Base-by-base conservation (phyloP, 2,888 invertebrate species). In the Apamea monoglypha region DNA sequence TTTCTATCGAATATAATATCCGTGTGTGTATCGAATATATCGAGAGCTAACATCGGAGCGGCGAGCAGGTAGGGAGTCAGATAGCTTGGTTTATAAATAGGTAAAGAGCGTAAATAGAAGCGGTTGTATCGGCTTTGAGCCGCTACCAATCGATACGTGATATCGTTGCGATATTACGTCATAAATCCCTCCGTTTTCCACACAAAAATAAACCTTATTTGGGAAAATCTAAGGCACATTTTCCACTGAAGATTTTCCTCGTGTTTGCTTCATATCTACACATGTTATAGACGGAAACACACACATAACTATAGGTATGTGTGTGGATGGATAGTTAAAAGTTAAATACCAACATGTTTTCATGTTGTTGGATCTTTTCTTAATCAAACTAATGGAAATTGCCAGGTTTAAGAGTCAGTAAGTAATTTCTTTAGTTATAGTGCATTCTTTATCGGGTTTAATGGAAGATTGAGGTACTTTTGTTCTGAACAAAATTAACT, bases 71-170 rank as follows among this genome's bases (percentile, higher is more conserved):
- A 96, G 95, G 93, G 92, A 94, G 93, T 92, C 91, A 91, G 94
- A 95, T 95, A 94, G 92, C 91, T 92, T 92, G 93, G 92, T 94
- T 95, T 96, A 97, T 96, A 97, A 96, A 97, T 96, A 96, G 96
- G 96, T 96, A 96, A 96, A 94, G 94, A 96, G 95, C 95, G 95
- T 96, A 96, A 96, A 96, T 96, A 96, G 95, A 94, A 94, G 92
- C 94, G 93, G 94, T 95, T 96, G 96, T 96, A 96, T 96, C 94
- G 95, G 92, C 95, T 93, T 92, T 91, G 93, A 93, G 93, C 93
- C 92, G 92, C 96, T 93, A 94, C 96, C 95, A 96, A 97, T 97
- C 96, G 95, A 97, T 97, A 96, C 94, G 83, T 83, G 87, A 90
- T 90, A 90, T 83, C 87, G 83, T 87, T 87, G 85, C 81, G 71